These are phyloP conservation scores for Sclerodermus sp. DNA, from an alignment of 2,888 invertebrate genomes.

Conservation along the genomic window DNA sequence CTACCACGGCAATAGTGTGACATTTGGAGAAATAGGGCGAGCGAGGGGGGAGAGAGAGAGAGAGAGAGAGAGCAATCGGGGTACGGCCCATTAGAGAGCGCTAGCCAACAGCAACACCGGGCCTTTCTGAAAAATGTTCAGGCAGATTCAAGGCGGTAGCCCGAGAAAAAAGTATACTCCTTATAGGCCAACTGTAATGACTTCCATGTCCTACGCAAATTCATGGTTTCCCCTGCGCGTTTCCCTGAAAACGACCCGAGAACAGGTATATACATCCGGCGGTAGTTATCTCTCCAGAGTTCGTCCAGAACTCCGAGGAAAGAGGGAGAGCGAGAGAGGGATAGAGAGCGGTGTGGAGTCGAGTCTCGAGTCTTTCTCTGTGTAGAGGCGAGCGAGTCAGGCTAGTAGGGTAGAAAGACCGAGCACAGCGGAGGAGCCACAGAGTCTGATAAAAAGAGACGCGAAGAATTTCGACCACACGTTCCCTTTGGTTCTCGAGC, in stretches of 20 bases:
- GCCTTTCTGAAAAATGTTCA: conserved; percentile 4
- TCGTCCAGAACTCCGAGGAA: too few species aligned
- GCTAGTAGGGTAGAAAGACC: neutral
- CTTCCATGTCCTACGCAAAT: conserved; percentile 34
- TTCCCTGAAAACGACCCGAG: conserved; percentile 8
- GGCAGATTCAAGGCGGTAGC: neutral
- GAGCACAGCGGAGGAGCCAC: too few species aligned
- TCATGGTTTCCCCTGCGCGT: conserved; percentile 17
- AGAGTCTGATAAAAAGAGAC: too few species aligned
- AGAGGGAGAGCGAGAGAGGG: neutral
- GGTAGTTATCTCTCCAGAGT: too few species aligned
- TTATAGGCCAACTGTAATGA: too few species aligned
- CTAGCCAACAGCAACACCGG: too few species aligned
- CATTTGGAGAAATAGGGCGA: conserved; percentile 14
- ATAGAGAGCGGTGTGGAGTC: too few species aligned
- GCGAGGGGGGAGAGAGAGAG: conserved; percentile 12
- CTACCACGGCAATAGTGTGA: too few species aligned
- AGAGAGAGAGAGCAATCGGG: too few species aligned
- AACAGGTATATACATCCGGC: conserved; percentile 18
- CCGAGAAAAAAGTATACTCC: conserved; percentile 1
- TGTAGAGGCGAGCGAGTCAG: too few species aligned
- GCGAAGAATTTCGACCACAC: neutral
- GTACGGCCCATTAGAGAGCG: too few species aligned
- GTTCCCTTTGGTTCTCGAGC: conserved; percentile 4
- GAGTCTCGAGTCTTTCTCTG: too few species aligned